Percentiles rank a stretch among this genome's conserved stretches.
Conservation (phyloP, 1,140 invertebrate genomes). For the Cydia pomonella region DNA sequence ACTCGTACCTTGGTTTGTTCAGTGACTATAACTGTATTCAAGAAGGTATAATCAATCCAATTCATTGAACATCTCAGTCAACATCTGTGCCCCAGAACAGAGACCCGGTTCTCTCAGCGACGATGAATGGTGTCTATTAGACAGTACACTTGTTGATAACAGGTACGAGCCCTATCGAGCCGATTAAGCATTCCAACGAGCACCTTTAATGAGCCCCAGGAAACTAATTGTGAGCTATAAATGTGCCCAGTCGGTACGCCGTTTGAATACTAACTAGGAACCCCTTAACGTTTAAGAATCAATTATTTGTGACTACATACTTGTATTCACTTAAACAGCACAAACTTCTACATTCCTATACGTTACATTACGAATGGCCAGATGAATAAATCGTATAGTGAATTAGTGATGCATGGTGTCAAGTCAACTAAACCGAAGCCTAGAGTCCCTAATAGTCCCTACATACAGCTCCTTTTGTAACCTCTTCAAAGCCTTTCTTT, state of each 20-base stretch:
- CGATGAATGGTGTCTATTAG: background rate
- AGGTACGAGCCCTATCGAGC: background rate
- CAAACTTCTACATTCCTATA: background rate
- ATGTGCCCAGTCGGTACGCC: slow-evolving; percentile 39
- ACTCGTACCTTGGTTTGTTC: too few species aligned
- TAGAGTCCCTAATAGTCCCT: background rate
- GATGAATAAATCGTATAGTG: background rate
- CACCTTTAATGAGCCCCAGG: slow-evolving; percentile 43
- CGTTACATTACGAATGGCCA: background rate
- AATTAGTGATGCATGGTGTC: background rate
- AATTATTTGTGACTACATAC: background rate
- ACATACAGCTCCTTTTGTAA: too few species aligned
- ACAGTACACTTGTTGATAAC: background rate
- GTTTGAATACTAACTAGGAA: slow-evolving; percentile 52
- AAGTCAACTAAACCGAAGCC: background rate
- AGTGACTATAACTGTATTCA: background rate
- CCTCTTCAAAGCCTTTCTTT: too few species aligned
- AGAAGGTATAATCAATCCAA: background rate
- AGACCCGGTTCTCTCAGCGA: background rate
- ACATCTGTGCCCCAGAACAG: background rate
- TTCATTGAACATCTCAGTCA: background rate
- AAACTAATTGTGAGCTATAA: slow-evolving; percentile 53
- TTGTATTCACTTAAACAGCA: background rate
- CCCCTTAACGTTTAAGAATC: slow-evolving; percentile 43
- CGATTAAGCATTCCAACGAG: slow-evolving; percentile 35